Evolutionary conservation across 30 jellyfish, hydroid and myxozoan species (phyloP).

Genomic region (Turritopsis rubra): DNA sequence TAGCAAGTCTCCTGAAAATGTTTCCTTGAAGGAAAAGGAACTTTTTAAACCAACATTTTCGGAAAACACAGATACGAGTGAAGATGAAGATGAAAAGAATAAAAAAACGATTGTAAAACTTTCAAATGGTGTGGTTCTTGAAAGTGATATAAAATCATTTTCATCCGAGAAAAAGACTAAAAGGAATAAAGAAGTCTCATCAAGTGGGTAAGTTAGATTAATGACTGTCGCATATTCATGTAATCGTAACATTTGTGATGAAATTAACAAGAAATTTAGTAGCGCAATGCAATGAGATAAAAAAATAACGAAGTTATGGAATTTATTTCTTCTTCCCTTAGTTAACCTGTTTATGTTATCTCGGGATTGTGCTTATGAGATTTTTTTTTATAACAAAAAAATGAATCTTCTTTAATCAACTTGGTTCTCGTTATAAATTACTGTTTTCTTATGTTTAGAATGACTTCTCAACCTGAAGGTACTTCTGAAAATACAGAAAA

Average conservation of each 20-base stretch:
- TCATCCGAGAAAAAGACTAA: neutral
- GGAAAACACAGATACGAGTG: neutral
- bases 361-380: too few relatives aligned
- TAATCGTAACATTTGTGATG: too few relatives aligned
- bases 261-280: too few relatives aligned
- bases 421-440: neutral
- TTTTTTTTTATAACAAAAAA: too few relatives aligned
- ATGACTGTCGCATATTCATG: too few relatives aligned
- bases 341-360: too few relatives aligned
- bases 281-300: too few relatives aligned
- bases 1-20: neutral
- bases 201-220: neutral
- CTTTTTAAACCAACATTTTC: neutral
- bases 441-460: neutral
- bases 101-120: conserved; percentile 1
- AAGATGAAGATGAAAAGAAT: neutral
- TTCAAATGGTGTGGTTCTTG: neutral
- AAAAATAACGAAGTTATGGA: too few relatives aligned
- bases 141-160: neutral
- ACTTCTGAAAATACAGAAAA: neutral
- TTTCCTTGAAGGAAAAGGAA: neutral
- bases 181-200: neutral
- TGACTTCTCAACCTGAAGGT: neutral
- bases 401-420: too few relatives aligned
- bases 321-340: too few relatives aligned